Evolutionary conservation across 2,797 vertebrate genomes (phyloP), one percentile per base, ranked within the genome.

Genomic region (Gadopsis marmoratus): DNA sequence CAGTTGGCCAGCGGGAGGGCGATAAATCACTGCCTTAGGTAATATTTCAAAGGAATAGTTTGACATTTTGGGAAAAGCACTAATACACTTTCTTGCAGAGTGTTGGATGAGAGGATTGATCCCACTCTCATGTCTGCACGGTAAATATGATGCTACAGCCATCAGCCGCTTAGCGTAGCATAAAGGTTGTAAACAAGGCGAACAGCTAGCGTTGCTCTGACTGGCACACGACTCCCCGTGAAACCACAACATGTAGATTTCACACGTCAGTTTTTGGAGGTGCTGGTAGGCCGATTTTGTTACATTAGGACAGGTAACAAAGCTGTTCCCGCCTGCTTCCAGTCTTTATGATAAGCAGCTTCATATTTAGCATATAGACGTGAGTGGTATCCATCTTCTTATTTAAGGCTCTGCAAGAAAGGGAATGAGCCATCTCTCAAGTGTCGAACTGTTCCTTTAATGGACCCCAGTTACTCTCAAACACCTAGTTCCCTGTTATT

Each of bases 401-500:
- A 35, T 56, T n/a, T 2, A 51, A 73, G 47, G 62, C 56, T 23
- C 14, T 0, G 16, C 29, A 59, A 74, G 7, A 75, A 8, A 64
- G 13, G 5, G 4, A 76, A 70, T 2, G 11, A 81, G 63, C 11
- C 4, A 9, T 61, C 81, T 55, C 12, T 5, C 35, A 77, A 62
- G 70, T n/a, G 43, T 71, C 51, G 8, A 83, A 70, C 84, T 59
- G 5, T 62, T 80, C 74, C 78, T 80, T 60, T 26, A 43, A 66
- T 47, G 67, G 55, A 80, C 58, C 43, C 35, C 61, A 23, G 39
- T 68, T 39, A 33, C 67, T 78, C 62, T 71, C 19, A 37, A 67
- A 81, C 47, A 71, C 26, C 31, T 54, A 55, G 37, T 78, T 79
- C 59, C 68, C 70, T 82, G 71, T 23, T 2, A 76, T 85, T 80